Evolutionary conservation across 2,113 vertebrate species (phyloP), one percentile per base, ranked within the genome.

Genomic region (Syngnathus floridae): DNA sequence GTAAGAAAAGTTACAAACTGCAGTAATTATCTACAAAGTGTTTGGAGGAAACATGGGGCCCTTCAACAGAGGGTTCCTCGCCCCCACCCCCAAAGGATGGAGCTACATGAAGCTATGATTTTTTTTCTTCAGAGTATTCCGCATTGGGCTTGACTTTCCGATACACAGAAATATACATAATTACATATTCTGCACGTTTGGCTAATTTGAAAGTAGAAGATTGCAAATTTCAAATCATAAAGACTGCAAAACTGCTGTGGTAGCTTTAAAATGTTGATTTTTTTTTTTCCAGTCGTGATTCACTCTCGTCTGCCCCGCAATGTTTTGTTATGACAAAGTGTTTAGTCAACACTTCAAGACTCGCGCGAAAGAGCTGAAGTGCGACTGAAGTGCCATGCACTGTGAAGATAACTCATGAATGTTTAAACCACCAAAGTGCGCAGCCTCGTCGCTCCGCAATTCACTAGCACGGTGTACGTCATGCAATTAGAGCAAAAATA

Each of bases 381-480:
- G 49, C 62, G 59, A 77, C 75, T 80, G 22, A 66, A 68, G 52
- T 82, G 64, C 31, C 77, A 67, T 64, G 65, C 65, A 73, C 66
- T 55, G 64, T 59, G 35, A 63, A 26, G 52, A 77, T 80, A 55
- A 86, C 82, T 79, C 72, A 75, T 77, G 77, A 62, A 86, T 84
- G 38, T 70, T 61, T 37, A 22, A 17, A 55, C 62, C 64, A 67
- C 58, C 21, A 61, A 40, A 41, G n/a, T 40, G 38, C 37, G n/a
- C 59, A 22, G 40, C 21, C 59, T 43, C 13, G 16, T 22, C 40
- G 13, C 38, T 7, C 37, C 6, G 16, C 40, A 26, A 61, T 43
- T 45, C 4, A 61, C 59, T 16, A 26, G 21, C 5, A 16, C 17
- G 37, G 10, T 7, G n/a, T 43, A 26, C 21, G 7, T 43, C 13